A percentile compares a stretch with the other conserved stretches of the same genome.
phyloP scores from a whole-genome alignment of 2,888 invertebrate species.

The Tachina fera region DNA sequence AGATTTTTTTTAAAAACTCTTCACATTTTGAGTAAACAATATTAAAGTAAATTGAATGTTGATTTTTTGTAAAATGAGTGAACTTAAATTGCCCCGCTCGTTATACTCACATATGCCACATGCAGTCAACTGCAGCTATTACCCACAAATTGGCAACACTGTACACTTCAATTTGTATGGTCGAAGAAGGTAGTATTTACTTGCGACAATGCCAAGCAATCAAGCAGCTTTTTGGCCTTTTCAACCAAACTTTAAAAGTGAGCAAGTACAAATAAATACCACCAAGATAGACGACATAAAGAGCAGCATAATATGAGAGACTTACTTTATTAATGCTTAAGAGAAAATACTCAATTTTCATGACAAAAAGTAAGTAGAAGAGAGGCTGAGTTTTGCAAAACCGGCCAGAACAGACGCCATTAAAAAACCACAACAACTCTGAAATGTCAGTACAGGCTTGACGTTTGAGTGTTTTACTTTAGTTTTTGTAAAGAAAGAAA shows the following conservation, averaged over 20 bases:
- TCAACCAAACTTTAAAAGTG: conserved; percentile 4
- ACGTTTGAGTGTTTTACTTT: conserved; percentile 78
- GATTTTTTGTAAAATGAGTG: too few relatives aligned
- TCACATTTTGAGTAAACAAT: too few relatives aligned
- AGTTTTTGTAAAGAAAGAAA: conserved; percentile 62
- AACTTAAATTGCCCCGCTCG: too few relatives aligned
- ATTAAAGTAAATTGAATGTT: too few relatives aligned
- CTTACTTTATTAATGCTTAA: background rate
- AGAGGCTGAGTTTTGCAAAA: conserved; percentile 55
- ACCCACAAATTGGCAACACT: too few relatives aligned
- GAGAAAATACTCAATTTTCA: conserved; percentile 59
- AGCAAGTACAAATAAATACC: conserved; percentile 4
- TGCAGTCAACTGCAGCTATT: too few relatives aligned
- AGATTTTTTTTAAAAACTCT: too few relatives aligned
- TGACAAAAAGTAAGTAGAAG: background rate
- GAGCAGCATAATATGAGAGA: conserved; percentile 25
- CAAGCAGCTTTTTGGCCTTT: conserved; percentile 19
- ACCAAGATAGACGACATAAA: background rate
- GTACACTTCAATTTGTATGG: background rate
- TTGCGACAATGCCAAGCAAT: background rate
- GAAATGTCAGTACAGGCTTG: conserved; percentile 79
- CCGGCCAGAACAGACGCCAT: conserved; percentile 71
- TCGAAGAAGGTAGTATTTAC: background rate
- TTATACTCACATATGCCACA: too few relatives aligned
- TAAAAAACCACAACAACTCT: conserved; percentile 67